Evolutionary conservation across 2,113 vertebrate genomes (phyloP).

Genomic region (Pipra filicauda): DNA sequence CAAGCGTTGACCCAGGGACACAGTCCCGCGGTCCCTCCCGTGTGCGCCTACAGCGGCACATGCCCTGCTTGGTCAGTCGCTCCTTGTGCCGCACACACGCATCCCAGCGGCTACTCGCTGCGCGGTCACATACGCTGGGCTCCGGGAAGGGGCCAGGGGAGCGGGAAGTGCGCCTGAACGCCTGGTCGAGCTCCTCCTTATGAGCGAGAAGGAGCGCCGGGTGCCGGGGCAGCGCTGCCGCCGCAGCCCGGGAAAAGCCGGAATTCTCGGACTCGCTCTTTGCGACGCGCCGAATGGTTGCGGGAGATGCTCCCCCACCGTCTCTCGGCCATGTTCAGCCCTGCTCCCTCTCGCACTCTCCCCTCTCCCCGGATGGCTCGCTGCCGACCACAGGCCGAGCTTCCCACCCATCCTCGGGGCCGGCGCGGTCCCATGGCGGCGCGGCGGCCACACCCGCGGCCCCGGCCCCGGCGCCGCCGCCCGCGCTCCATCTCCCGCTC

Average conservation of each 20-base stretch:
- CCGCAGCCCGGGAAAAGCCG: background rate
- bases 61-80: background rate
- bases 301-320: background rate
- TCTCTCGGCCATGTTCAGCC: background rate
- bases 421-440: no score
- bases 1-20: background rate
- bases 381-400: background rate
- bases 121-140: background rate
- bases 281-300: background rate
- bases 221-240: background rate
- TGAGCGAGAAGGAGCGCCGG: background rate
- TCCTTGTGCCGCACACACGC: background rate
- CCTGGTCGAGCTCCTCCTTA: background rate
- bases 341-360: background rate
- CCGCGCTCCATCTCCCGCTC: background rate
- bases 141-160: background rate
- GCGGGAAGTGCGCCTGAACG: background rate
- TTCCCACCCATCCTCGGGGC: no score
- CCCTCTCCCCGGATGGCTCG: no score
- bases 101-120: background rate
- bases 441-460: background rate
- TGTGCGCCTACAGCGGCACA: fast-evolving
- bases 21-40: no score
- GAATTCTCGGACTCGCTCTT: background rate
- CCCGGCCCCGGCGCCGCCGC: fast-evolving